These are phyloP conservation scores for Limnephilus marmoratus DNA, from an alignment of 2,888 invertebrate species.

Conservation along the genomic window DNA sequence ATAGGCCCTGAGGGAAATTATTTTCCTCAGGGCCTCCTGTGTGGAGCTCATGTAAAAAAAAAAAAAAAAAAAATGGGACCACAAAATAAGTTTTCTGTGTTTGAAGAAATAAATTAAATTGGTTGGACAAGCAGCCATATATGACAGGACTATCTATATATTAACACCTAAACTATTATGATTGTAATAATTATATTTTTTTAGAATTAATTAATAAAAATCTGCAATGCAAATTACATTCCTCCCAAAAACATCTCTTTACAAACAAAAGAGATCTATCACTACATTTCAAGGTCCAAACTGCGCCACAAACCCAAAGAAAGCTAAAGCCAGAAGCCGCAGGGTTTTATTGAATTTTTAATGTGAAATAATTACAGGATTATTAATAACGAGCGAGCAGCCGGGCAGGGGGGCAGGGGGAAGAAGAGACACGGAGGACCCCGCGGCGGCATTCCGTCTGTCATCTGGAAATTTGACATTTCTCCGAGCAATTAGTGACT, in stretches of 20 bases:
- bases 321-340: background rate
- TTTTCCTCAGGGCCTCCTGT: too few species aligned
- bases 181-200: too few species aligned
- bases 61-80: too few species aligned
- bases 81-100: too few species aligned
- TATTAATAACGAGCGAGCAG: background rate
- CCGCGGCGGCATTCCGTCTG: constrained; percentile 15
- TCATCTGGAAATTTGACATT: constrained; percentile 26
- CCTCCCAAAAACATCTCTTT: background rate
- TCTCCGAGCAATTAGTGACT: constrained; percentile 22
- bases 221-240: background rate
- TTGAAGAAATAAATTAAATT: too few species aligned
- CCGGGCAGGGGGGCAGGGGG: background rate
- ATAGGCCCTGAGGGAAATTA: too few species aligned
- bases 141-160: too few species aligned
- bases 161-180: too few species aligned
- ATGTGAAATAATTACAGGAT: background rate
- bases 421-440: background rate
- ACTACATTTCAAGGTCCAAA: background rate
- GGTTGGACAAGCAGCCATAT: too few species aligned
- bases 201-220: too few species aligned
- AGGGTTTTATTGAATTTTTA: constrained; percentile 4
- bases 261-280: background rate
- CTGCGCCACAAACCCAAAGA: background rate
- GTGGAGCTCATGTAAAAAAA: too few species aligned